A percentile compares a stretch with the other conserved stretches of the same genome.
Evolutionary conservation across 37 sponge, comb jelly and placozoan genomes (phyloP).

Genomic region (Beroe forskalii): DNA sequence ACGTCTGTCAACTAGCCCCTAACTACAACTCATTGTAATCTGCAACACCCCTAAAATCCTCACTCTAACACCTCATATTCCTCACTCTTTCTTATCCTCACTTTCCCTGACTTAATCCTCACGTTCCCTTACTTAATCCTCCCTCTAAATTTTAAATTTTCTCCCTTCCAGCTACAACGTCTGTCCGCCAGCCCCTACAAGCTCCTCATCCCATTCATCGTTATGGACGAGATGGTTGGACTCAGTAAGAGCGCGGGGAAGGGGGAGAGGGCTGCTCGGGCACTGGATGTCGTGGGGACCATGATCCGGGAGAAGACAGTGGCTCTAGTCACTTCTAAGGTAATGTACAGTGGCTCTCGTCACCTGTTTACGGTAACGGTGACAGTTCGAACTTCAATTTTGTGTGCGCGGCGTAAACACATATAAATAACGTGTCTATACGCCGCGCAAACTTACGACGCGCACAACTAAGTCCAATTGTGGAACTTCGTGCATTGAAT

Average conservation of each 20-base stretch:
- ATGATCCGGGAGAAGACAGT: constrained; percentile 9
- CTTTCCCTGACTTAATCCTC: not conserved
- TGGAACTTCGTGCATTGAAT: too few relatives aligned
- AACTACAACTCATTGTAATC: not conserved
- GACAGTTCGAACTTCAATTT: too few relatives aligned
- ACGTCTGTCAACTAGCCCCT: not conserved
- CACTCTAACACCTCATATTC: too few relatives aligned
- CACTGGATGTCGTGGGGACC: constrained; percentile 1
- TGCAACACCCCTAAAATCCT: not conserved
- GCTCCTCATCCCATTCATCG: constrained; percentile 3
- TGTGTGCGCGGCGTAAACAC: too few relatives aligned
- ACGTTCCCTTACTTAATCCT: not conserved
- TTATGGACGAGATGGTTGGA: constrained; percentile 23
- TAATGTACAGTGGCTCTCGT: too few relatives aligned
- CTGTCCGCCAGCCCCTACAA: not conserved
- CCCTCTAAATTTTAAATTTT: not conserved
- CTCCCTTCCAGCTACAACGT: constrained; percentile 8
- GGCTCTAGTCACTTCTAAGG: constrained; percentile 30
- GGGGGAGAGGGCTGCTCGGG: not conserved
- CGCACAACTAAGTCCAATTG: too few relatives aligned
- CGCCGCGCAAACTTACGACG: too few relatives aligned
- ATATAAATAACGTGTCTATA: too few relatives aligned
- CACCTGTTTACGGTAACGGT: too few relatives aligned
- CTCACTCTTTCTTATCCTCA: not conserved
- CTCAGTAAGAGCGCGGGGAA: constrained; percentile 16